Conservation (phyloP, 2,113 vertebrate species). For the Thymallus thymallus region DNA sequence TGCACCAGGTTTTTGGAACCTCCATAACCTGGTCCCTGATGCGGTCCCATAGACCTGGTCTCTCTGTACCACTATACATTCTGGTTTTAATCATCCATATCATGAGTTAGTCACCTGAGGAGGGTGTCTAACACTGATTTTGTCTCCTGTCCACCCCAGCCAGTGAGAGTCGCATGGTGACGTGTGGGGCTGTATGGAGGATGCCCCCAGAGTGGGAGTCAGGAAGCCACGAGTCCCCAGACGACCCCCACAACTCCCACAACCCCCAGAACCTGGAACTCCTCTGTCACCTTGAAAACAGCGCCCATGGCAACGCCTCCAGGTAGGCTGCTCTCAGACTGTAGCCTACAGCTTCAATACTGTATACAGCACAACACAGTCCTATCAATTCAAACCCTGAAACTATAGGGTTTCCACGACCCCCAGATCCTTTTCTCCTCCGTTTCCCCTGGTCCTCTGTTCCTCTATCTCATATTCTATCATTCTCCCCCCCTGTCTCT, state of each 20-base stretch:
- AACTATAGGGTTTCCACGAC: too few relatives aligned
- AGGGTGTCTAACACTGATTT: background rate
- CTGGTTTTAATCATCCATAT: too few relatives aligned
- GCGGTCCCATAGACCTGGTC: too few relatives aligned
- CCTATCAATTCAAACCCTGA: too few relatives aligned
- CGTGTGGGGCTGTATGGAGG: slow-evolving; percentile 93
- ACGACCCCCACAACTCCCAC: slow-evolving; percentile 85
- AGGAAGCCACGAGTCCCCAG: slow-evolving; percentile 92
- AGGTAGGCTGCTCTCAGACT: slow-evolving; percentile 78
- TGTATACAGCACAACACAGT: too few relatives aligned
- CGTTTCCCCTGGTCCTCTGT: background rate
- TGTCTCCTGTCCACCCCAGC: slow-evolving; percentile 72
- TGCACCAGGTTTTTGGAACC: too few relatives aligned
- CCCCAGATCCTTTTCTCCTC: background rate
- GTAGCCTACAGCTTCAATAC: background rate
- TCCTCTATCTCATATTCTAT: background rate
- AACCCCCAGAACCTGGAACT: slow-evolving; percentile 93
- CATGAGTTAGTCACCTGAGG: too few relatives aligned
- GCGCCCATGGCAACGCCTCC: slow-evolving; percentile 84
- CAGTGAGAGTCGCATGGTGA: slow-evolving; percentile 89
- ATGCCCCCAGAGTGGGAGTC: slow-evolving; percentile 95
- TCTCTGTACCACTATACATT: too few relatives aligned
- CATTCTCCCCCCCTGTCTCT: background rate
- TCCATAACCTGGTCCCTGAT: too few relatives aligned
- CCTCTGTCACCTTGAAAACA: slow-evolving; percentile 95